Conservation (phyloP, 2,888 invertebrate genomes). For the Loripinus fragilis region DNA sequence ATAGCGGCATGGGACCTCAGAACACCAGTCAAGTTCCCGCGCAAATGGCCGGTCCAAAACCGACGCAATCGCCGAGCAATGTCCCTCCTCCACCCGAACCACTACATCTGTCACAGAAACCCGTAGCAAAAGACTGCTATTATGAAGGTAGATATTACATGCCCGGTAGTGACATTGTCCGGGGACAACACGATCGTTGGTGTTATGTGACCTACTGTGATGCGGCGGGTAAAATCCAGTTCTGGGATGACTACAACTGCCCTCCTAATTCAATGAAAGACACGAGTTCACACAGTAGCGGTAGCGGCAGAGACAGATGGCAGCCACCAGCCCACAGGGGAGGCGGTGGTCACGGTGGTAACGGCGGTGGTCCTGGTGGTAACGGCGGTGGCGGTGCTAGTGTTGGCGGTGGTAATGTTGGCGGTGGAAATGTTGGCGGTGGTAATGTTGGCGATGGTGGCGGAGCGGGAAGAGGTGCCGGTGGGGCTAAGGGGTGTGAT, state of each 20-base stretch:
- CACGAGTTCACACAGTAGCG: slow-evolving; percentile 48
- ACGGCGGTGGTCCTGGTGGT: background rate
- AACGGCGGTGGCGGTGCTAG: background rate
- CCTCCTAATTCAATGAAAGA: slow-evolving; percentile 60
- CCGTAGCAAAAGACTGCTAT: slow-evolving; percentile 50
- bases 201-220: slow-evolving; percentile 61
- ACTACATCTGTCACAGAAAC: slow-evolving; percentile 5
- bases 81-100: slow-evolving; percentile 23
- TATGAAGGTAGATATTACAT: slow-evolving; percentile 52
- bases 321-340: slow-evolving; percentile 8
- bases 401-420: background rate
- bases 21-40: slow-evolving; percentile 2
- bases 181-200: slow-evolving; percentile 61
- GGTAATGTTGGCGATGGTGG: background rate
- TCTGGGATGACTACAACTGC: slow-evolving; percentile 61
- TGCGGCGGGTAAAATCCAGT: slow-evolving; percentile 51
- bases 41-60: background rate
- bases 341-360: background rate
- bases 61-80: background rate
- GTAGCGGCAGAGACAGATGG: slow-evolving; percentile 32
- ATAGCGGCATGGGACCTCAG: slow-evolving; percentile 34
- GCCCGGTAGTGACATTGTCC: slow-evolving; percentile 56
- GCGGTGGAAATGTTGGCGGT: background rate
- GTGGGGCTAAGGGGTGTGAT: slow-evolving; percentile 35
- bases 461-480: background rate